Evolutionary conservation across 64 coral and sea anemone genomes (phyloP), one percentile per base, ranked within the genome.

Genomic region (Actinia equina): DNA sequence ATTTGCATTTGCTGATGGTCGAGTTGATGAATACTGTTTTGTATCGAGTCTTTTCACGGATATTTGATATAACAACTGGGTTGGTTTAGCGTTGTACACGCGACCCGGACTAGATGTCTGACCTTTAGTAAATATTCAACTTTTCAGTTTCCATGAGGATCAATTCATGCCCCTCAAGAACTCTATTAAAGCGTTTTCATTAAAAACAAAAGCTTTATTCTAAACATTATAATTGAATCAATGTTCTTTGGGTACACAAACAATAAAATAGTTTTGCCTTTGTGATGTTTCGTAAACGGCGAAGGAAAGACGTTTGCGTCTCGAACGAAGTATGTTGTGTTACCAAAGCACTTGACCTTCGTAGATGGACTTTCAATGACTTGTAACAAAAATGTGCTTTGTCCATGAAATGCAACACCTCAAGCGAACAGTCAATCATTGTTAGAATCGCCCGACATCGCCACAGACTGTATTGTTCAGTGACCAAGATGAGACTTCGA

Each of bases 381-480:
- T 41, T 74, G 69, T 81, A 81, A 81, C 78, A 85, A 62, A 85
- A 54, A 85, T 85, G 83, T 63, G 83, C 83, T 61, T 85, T 85
- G 83, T 85, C 41, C 83, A 2, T 85, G 83, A 85, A 85, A 85
- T 63, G 30, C 83, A 22, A 85, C 19, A 85, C 83, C 83, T 2
- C 0, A 60, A 1, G 53, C n/a, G 44, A 41, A 85, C 83, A 85
- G 83, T 85, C 83, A 85, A 85, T 85, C 83, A 85, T 85, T 85
- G 83, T 85, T 58, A 60, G 78, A 23, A 18, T 52, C 43, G 42
- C 16, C 78, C 78, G 78, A 44, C 78, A 81, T 19, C 42, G 78
- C 78, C 17, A 81, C 78, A 81, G 78, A 81, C 78, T 81, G 41
- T 81, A 81, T 81, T 81, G 78, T 81, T 81, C 69, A 27, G 25